phyloP scores from a whole-genome alignment of 2,113 vertebrate species.

The Helogale parvula region DNA sequence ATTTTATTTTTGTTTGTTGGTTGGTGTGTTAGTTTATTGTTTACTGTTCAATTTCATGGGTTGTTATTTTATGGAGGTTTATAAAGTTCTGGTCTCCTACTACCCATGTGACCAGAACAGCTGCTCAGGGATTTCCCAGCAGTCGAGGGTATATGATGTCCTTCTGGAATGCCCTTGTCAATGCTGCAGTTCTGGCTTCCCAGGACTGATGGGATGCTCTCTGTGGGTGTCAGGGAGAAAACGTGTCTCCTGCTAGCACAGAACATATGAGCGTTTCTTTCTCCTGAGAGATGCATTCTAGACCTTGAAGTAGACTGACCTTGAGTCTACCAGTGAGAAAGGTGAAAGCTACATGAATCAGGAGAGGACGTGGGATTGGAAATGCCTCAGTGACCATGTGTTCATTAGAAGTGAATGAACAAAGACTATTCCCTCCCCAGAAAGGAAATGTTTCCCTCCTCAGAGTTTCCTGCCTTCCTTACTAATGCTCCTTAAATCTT shows the following conservation, averaged over 20 bases:
- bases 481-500: not conserved
- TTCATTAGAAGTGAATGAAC: slow-evolving; percentile 33
- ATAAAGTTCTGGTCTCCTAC: not conserved
- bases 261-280: slow-evolving; percentile 27
- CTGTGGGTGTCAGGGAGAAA: not conserved
- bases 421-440: not conserved
- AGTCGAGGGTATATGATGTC: not conserved
- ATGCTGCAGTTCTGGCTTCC: not conserved
- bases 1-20: not conserved
- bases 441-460: not conserved
- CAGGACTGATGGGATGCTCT: not conserved
- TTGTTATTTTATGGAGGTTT: slow-evolving; percentile 22
- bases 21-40: not conserved
- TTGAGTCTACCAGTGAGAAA: slow-evolving; percentile 5
- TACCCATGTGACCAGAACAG: not conserved
- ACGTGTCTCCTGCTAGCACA: not conserved
- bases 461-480: slow-evolving; percentile 17
- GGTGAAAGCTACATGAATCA: not conserved
- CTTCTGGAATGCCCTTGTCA: not conserved
- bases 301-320: not conserved
- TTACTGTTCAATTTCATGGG: not conserved
- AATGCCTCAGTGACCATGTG: not conserved
- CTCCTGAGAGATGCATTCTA: not conserved
- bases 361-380: not conserved
- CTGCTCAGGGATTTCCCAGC: not conserved